Evolutionary conservation across 2,113 vertebrate genomes (phyloP), one percentile per base, ranked within the genome.

Genomic region (Ptilonorhynchus violaceus): DNA sequence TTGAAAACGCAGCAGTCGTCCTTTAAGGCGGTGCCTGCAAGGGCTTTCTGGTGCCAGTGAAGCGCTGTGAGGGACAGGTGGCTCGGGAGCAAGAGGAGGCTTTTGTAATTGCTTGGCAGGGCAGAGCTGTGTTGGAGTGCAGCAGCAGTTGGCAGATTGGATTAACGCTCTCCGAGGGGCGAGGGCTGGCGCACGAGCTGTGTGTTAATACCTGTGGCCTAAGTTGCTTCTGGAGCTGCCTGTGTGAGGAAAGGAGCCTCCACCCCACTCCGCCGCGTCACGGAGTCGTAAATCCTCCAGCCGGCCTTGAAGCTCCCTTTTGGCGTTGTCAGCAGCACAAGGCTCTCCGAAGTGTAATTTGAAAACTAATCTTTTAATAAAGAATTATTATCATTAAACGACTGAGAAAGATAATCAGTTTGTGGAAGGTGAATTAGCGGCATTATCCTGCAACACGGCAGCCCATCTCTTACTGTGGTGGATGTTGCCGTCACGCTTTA

Each of bases 111-210:
- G 96, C 96, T 91, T 97, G 96, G 95, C 96, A 94, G 85, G 91
- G 92, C 93, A 94, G 85, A 83, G 92, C 93, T 90, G 87, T 31
- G 21, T 72, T 49, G 60, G 91, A 93, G 90, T 41, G 89, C 53
- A 85, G 95, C 94, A 96, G 93, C 96, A 95, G 94, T 95, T 97
- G 96, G 96, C 97, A 97, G 95, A 97, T 95, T 96, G 96, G 96
- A 97, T 97, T 96, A 95, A 76, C 5, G 33, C 64, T 92, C 72
- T 94, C 92, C 55, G 80, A 88, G 60, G 95, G 94, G 82, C 50
- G 55, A 93, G 89, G 85, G 87, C 85, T 95, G 89, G 96, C 95
- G 87, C 88, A 87, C 4, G 25, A 91, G 95, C 86, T 96, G 86
- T 46, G 8, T 95, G 91, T 62, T 94, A 96, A 92, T 96, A 95